A percentile compares a stretch with the other conserved stretches of the same genome.
Evolutionary conservation across 1,140 invertebrate genomes (phyloP).

Genomic region (Drosophila baimaii): DNA sequence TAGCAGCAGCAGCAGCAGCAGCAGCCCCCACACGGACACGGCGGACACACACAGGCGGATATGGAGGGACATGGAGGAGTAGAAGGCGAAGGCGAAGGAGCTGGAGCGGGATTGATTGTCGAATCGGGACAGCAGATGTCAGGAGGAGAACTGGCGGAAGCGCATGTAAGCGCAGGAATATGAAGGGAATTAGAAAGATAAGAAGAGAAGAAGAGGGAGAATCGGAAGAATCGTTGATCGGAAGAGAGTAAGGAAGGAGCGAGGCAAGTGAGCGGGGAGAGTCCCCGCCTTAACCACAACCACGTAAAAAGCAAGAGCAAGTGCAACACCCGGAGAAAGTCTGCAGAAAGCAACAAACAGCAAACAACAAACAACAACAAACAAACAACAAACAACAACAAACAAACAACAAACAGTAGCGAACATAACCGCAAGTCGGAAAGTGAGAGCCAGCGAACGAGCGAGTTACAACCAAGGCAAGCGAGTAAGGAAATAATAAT

Average conservation of each 20-base stretch:
- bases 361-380: background rate
- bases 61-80: conserved; percentile 16
- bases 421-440: conserved; percentile 20
- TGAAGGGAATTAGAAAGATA: background rate
- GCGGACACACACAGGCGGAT: conserved; percentile 31
- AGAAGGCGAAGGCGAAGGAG: background rate
- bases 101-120: conserved; percentile 49
- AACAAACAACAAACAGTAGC: conserved; percentile 15
- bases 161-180: background rate
- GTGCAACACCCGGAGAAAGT: background rate
- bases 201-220: background rate
- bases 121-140: conserved; percentile 21
- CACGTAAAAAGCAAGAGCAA: conserved; percentile 18
- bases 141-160: conserved; percentile 24
- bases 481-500: conserved; percentile 39
- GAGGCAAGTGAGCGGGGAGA: conserved; percentile 9
- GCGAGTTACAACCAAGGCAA: conserved; percentile 26
- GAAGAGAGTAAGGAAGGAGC: background rate
- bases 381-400: conserved; percentile 1
- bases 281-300: conserved; percentile 8
- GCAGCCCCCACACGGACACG: conserved; percentile 11
- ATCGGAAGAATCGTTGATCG: background rate
- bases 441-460: conserved; percentile 9
- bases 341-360: conserved; percentile 3
- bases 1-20: background rate